Evolutionary conservation across 2,888 invertebrate genomes (phyloP).

Genomic region (Andrena haemorrhoa): DNA sequence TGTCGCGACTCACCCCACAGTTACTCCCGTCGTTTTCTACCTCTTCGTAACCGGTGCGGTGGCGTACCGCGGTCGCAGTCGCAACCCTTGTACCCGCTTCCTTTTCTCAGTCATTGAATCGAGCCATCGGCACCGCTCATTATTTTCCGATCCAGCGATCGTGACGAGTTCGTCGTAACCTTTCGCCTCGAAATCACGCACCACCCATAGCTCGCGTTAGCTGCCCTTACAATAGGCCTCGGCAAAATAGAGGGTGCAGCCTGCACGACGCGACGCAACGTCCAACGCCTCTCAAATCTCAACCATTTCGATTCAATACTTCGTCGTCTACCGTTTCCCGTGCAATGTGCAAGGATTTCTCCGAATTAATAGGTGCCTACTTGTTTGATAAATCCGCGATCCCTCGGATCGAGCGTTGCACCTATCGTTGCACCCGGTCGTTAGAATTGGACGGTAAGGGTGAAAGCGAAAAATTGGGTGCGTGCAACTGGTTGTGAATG

Average conservation of each 20-base stretch:
- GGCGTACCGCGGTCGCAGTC: constrained; percentile 62
- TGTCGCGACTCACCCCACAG: constrained; percentile 79
- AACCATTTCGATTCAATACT: background rate
- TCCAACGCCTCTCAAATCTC: background rate
- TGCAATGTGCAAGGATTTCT: background rate
- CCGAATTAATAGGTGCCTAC: background rate
- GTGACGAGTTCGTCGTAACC: constrained; percentile 55
- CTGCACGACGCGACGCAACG: background rate
- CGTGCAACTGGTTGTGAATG: constrained; percentile 78
- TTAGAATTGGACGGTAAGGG: background rate
- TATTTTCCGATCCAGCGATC: constrained; percentile 68
- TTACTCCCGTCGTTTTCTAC: constrained; percentile 66
- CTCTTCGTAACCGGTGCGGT: constrained; percentile 61
- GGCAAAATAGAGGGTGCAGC: background rate
- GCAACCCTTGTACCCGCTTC: constrained; percentile 73
- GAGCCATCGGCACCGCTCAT: constrained; percentile 54
- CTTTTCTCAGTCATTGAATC: constrained; percentile 62
- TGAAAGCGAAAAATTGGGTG: background rate
- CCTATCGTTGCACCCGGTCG: no score
- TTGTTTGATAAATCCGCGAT: background rate
- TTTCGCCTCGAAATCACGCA: constrained; percentile 36
- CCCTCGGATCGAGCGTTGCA: background rate
- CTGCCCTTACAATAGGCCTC: constrained; percentile 24
- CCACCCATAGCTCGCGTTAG: constrained; percentile 22
- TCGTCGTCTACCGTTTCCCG: background rate